Percentiles rank a stretch among this genome's conserved stretches.
Evolutionary conservation across 2,888 invertebrate species (phyloP).

Genomic region (Agrochola lota): DNA sequence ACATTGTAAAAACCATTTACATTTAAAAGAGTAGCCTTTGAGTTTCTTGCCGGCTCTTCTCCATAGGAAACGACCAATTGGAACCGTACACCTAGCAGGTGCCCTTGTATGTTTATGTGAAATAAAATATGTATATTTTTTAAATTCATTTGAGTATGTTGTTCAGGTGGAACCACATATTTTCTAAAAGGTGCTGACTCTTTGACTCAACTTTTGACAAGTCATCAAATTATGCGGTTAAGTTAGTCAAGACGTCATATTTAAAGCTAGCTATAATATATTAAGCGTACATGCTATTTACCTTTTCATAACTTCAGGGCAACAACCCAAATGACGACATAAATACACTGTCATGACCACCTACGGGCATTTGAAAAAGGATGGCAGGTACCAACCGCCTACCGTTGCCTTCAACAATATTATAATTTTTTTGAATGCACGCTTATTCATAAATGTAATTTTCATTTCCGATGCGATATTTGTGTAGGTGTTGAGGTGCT

Average conservation of each 20-base stretch:
- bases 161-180: no score
- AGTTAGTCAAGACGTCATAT: background rate
- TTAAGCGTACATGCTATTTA: background rate
- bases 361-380: slow-evolving; percentile 15
- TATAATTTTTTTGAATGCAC: slow-evolving; percentile 5
- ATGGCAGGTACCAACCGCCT: background rate
- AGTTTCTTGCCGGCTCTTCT: no score
- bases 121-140: no score
- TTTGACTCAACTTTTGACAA: background rate
- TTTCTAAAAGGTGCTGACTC: background rate
- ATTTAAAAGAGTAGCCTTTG: no score
- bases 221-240: background rate
- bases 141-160: no score
- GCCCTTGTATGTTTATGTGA: no score
- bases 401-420: slow-evolving; percentile 1
- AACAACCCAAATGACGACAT: slow-evolving; percentile 42
- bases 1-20: no score
- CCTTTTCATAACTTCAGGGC: slow-evolving; percentile 7
- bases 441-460: background rate
- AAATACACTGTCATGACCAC: slow-evolving; percentile 20
- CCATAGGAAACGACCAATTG: no score
- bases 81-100: no score
- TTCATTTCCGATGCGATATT: background rate
- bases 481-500: background rate
- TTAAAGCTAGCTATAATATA: background rate